These are phyloP conservation scores for Planiliza haematocheilus DNA, from an alignment of 2,113 vertebrate genomes.

Conservation along the genomic window DNA sequence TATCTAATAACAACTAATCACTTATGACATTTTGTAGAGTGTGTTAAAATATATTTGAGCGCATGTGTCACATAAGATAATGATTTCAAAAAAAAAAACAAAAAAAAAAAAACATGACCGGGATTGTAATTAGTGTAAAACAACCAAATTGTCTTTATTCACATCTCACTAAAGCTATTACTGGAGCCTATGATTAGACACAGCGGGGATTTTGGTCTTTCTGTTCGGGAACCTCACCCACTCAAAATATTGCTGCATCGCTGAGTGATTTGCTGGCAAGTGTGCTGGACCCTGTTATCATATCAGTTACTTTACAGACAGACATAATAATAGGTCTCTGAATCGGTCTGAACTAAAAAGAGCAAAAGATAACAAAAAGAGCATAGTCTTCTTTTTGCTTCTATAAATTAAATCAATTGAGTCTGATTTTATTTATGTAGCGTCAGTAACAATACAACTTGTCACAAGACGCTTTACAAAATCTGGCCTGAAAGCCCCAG, in stretches of 20 bases:
- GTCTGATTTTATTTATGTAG: no score
- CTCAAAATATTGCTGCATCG: not conserved
- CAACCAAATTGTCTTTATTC: slow-evolving; percentile 10
- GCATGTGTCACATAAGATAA: not conserved
- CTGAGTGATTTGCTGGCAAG: not conserved
- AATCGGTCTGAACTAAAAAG: not conserved
- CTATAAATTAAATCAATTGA: no score
- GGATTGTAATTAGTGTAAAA: slow-evolving; percentile 20
- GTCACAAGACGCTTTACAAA: no score
- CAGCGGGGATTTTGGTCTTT: slow-evolving; percentile 5
- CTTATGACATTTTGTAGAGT: not conserved
- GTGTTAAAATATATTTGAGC: slow-evolving; percentile 1
- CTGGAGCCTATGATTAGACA: slow-evolving; percentile 8
- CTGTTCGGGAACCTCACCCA: not conserved
- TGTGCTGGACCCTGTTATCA: not conserved
- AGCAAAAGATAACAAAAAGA: not conserved
- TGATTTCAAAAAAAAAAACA: not conserved
- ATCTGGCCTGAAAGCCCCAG: no score
- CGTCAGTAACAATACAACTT: no score
- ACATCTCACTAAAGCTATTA: not conserved
- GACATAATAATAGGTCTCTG: not conserved
- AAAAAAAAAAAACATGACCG: not conserved
- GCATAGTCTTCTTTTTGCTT: not conserved
- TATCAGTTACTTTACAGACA: not conserved
- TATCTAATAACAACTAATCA: slow-evolving; percentile 1